Evolutionary conservation across 53 echinoderm and acorn worm species (phyloP), one percentile per base, ranked within the genome.

Genomic region (Echinometra lucunter): DNA sequence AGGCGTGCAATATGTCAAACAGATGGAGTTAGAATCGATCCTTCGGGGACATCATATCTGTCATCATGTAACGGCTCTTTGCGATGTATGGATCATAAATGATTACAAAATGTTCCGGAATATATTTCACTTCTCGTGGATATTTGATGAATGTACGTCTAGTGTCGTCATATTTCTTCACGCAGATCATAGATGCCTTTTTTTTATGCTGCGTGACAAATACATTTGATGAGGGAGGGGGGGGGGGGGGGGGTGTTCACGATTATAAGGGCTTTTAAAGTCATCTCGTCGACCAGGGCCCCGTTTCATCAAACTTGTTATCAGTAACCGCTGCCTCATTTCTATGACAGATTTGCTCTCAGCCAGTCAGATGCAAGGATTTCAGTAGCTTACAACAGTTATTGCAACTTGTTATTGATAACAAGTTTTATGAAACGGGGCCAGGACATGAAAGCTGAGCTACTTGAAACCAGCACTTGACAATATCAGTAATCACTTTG

Each of bases 11-110:
- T 85, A 49, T 85, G 85, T 49, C 85, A 85, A 49, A 85, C 49
- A 85, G 85, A 85, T 85, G 85, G 81, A 30, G 47, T 85, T 11
- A 85, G 85, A 30, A 13, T 85, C 85, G 30, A 85, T 28, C 85
- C 85, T 15, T 49, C 7, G 6, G 85, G 85, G 49, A 85, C 28
- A 49, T 44, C 44, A 21, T 44, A 44, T 85, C n/a, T 85, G 47
- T 85, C 85, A 85, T 1, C 85, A 81, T 25, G 81, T 81, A 40
- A 44, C 81, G 81, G 44, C 23, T 6, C 44, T 81, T 40, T 44
- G 23, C 25, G 19, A 44, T 40, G 23, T 81, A 81, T 23, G 23
- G 40, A 81, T 81, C 81, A 44, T 6, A 19, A 42, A 6, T 81
- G n/a, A 47, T 85, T 49, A 85, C 85, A 85, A 85, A 47, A 45